Evolutionary conservation across 2,888 invertebrate species (phyloP).

Genomic region (Chesias legatella): DNA sequence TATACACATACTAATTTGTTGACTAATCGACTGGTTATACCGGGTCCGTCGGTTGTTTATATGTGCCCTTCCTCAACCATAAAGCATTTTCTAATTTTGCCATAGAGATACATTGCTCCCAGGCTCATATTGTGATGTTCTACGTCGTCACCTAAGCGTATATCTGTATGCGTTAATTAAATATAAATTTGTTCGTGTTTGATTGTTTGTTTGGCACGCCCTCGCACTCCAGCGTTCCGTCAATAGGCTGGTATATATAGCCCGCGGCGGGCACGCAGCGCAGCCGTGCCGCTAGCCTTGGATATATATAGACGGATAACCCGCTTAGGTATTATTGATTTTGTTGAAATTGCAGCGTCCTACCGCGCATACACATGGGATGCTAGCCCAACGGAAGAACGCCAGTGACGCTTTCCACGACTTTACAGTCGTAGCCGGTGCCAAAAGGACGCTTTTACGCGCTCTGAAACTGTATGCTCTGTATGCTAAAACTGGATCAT

Average conservation of each 20-base stretch:
- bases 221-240: conserved; percentile 51
- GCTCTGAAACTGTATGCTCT: conserved; percentile 1
- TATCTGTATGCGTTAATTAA: conserved; percentile 14
- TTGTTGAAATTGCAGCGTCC: conserved; percentile 16
- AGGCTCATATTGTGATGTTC: too few relatives aligned
- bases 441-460: conserved; percentile 11
- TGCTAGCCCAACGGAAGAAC: background rate
- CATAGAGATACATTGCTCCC: too few relatives aligned
- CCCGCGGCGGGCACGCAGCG: conserved; percentile 19
- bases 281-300: conserved; percentile 22
- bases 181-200: conserved; percentile 28
- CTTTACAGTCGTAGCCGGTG: conserved; percentile 8
- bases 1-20: too few relatives aligned
- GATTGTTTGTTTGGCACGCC: conserved; percentile 58
- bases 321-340: conserved; percentile 17
- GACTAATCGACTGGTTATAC: too few relatives aligned
- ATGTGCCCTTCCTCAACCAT: too few relatives aligned
- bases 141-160: too few relatives aligned
- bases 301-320: conserved; percentile 14
- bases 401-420: conserved; percentile 1
- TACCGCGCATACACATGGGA: background rate
- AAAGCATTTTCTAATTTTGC: too few relatives aligned
- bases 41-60: too few relatives aligned
- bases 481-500: too few relatives aligned
- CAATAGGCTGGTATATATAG: conserved; percentile 32